Base-by-base conservation (phyloP, 2,888 invertebrate genomes). In the Tenthredo mesomela region DNA sequence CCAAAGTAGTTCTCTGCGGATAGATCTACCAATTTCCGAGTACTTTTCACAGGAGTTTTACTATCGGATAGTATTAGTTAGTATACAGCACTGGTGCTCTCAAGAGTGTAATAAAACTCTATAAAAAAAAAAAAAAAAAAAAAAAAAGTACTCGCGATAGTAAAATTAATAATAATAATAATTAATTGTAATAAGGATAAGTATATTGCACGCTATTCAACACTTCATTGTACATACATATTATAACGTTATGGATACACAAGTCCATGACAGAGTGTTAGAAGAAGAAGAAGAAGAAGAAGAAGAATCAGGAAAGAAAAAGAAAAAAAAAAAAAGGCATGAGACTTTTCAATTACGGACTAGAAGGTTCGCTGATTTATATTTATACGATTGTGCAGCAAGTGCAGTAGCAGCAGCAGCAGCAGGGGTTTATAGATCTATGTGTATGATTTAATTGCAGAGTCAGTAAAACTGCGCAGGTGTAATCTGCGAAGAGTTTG, bases 71-170 rank as follows among this genome's bases (percentile, higher is more conserved):
- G 37, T 37, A 37, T 73, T 73, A 43, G 73, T 43, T 43, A 61
- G 9, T 25, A 25, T 25, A 25, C 10, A 61, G 25, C 9, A 61
- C 61, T 25, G 61, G 25, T n/a, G n/a, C 25, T 61, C n/a, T 7
- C n/a, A n/a, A 61, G 25, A 25, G 25, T 61, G 4, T 21, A 47
- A 25, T 73, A 73, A 73, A 73, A 73, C 10, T 73, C 73, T n/a
- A 61, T 25, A 25, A 33, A 33, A n/a, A n/a, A n/a, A n/a, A n/a
- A n/a, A n/a, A 33, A 33, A 33, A 33, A 2, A 33, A 33, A 33
- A 33, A 33, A 43, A 10, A 4, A 43, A 73, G 73, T 43, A 73
- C 43, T 43, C 2, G 21, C 47, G 25, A 73, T 73, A 73, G 25
- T 73, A n/a, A n/a, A n/a, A n/a, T n/a, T n/a, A 47, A 73, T 43